A percentile compares a stretch with the other conserved stretches of the same genome.
Conservation (phyloP, 2,113 vertebrate genomes). For the Madoqua kirkii region DNA sequence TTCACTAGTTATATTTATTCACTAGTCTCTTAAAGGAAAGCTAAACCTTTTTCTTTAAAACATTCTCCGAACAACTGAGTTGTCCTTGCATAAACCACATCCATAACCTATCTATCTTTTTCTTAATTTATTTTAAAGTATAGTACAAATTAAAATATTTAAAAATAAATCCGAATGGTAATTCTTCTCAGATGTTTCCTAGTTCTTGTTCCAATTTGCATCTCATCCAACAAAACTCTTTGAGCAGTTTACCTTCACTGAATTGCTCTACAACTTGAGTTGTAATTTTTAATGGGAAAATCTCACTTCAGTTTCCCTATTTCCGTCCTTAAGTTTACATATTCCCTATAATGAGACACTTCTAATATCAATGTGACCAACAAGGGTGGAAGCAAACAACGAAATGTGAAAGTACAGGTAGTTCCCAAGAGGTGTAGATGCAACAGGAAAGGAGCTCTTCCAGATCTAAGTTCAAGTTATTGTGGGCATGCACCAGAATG, state of each 20-base stretch:
- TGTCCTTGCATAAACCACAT: neutral
- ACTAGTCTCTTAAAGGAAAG: neutral
- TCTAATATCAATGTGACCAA: neutral
- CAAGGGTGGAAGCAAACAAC: neutral
- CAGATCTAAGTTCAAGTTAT: too few species aligned
- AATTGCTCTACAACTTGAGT: neutral
- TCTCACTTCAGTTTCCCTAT: neutral
- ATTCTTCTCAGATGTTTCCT: neutral
- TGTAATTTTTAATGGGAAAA: neutral
- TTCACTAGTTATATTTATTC: neutral
- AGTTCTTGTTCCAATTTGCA: neutral
- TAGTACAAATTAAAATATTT: neutral
- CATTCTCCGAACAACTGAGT: neutral
- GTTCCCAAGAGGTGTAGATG: neutral
- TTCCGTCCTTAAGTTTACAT: neutral
- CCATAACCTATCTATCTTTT: neutral
- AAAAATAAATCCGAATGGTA: neutral
- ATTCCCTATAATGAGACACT: neutral
- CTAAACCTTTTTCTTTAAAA: neutral
- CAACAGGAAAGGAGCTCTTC: neutral
- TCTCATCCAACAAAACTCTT: neutral
- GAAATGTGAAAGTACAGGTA: neutral
- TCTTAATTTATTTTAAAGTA: neutral
- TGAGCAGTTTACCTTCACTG: neutral
- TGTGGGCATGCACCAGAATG: rapidly evolving